These are phyloP conservation scores for Megamerina dolium DNA, from an alignment of 2,888 invertebrate genomes.

Conservation along the genomic window DNA sequence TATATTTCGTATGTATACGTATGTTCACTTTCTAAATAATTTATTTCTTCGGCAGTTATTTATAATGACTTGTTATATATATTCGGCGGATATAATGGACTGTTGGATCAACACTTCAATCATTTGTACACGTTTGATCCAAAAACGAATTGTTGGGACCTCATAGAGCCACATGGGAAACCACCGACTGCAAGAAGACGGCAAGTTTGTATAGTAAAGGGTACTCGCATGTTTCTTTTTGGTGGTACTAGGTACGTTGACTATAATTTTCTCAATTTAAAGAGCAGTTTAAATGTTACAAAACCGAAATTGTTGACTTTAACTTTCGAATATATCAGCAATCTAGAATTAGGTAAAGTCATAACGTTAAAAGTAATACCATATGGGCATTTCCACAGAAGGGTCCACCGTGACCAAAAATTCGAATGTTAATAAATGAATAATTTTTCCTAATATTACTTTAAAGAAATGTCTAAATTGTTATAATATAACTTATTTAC, in stretches of 20 bases:
- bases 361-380: too few species aligned
- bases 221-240: slow-evolving; percentile 72
- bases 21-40: background rate
- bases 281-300: too few species aligned
- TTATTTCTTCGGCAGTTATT: slow-evolving; percentile 56
- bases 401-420: too few species aligned
- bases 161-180: slow-evolving; percentile 55
- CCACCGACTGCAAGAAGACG: slow-evolving; percentile 63
- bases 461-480: too few species aligned
- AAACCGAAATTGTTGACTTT: background rate
- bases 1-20: too few species aligned
- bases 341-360: too few species aligned
- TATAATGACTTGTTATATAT: slow-evolving; percentile 73
- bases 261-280: background rate
- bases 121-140: slow-evolving; percentile 74
- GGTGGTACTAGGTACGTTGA: slow-evolving; percentile 76
- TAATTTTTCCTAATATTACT: too few species aligned
- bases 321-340: background rate
- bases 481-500: too few species aligned
- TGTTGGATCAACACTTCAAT: slow-evolving; percentile 70
- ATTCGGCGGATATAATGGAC: slow-evolving; percentile 86
- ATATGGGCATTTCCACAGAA: too few species aligned
- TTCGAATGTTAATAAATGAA: too few species aligned
- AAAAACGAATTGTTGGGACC: slow-evolving; percentile 57
- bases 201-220: slow-evolving; percentile 75